These are phyloP conservation scores for Lamellibrachia columna DNA, from an alignment of 2,888 invertebrate genomes.

Conservation along the genomic window DNA sequence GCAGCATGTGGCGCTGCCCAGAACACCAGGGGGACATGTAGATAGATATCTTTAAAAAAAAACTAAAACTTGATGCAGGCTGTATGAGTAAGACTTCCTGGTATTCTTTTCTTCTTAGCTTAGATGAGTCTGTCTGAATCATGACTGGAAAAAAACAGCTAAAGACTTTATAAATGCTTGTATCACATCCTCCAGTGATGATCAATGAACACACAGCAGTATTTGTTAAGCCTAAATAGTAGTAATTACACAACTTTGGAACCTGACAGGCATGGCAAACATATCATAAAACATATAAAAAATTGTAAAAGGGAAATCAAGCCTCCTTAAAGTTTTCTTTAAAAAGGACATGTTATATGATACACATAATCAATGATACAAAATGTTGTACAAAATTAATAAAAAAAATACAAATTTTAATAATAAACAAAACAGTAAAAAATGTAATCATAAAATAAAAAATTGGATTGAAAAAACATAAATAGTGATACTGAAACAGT, in stretches of 20 bases:
- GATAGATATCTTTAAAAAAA: background rate
- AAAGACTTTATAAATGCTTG: background rate
- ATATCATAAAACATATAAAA: no score
- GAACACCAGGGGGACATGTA: background rate
- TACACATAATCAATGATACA: no score
- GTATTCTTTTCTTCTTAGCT: background rate
- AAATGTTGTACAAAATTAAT: no score
- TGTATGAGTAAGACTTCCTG: conserved; percentile 12
- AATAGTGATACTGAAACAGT: no score
- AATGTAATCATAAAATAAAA: no score
- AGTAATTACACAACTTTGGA: background rate
- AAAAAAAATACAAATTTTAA: no score
- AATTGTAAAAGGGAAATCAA: no score
- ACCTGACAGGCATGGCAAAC: background rate
- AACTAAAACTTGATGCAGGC: background rate
- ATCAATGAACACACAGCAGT: background rate
- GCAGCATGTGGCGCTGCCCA: background rate
- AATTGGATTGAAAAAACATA: no score
- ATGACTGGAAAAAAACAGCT: background rate
- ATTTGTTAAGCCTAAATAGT: background rate
- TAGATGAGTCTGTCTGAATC: background rate
- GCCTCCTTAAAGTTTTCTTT: no score
- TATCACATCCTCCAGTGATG: background rate
- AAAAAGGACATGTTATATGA: no score
- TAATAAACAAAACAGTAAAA: no score